Conservation (phyloP, 2,113 vertebrate species). For the Heterocephalus glaber region DNA sequence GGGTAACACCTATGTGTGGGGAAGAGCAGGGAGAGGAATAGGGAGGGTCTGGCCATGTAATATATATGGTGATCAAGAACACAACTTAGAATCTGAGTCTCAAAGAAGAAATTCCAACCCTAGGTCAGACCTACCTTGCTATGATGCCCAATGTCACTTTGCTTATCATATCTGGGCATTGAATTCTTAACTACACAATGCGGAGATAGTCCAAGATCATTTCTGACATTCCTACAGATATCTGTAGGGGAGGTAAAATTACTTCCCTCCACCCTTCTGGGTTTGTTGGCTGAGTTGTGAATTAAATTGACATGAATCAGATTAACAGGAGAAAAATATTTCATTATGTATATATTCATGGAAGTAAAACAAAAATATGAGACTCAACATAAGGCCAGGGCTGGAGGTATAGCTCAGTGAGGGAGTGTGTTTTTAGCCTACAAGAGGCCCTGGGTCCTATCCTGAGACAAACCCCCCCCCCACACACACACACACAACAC, state of each 20-base stretch:
- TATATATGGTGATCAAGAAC: neutral
- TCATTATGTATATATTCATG: neutral
- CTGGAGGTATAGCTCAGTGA: neutral
- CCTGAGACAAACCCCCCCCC: neutral
- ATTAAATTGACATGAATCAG: neutral
- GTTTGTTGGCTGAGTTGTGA: neutral
- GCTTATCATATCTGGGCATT: neutral
- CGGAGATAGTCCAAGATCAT: neutral
- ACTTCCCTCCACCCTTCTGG: neutral
- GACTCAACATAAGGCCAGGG: neutral
- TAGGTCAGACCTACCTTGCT: neutral
- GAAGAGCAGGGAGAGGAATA: neutral
- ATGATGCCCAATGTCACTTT: neutral
- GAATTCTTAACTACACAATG: slow-evolving; percentile 1
- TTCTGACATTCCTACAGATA: neutral
- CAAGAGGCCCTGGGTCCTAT: neutral
- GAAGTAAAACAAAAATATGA: neutral
- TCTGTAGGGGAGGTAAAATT: no score
- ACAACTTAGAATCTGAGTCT: neutral
- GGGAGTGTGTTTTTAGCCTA: neutral
- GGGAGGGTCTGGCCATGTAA: neutral
- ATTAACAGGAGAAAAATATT: neutral
- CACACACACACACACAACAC: neutral
- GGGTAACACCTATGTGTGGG: neutral
- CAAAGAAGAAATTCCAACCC: neutral